Evolutionary conservation across 2,888 invertebrate genomes (phyloP).

Genomic region (Leptarthrus brevirostris): DNA sequence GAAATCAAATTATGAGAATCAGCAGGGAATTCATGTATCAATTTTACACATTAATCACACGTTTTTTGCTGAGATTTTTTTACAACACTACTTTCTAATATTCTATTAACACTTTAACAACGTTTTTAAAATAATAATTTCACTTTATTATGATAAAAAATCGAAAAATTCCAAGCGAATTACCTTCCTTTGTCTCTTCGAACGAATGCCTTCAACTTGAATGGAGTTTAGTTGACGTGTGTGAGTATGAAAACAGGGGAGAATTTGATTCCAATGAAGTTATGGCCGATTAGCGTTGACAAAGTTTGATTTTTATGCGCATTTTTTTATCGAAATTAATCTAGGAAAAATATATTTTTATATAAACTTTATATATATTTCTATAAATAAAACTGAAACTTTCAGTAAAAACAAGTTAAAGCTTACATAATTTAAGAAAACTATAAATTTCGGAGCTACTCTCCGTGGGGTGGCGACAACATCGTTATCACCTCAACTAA

Average conservation of each 20-base stretch:
- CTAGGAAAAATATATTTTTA: no score
- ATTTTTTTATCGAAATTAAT: no score
- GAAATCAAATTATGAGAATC: constrained; percentile 19
- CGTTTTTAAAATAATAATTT: not conserved
- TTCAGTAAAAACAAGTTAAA: no score
- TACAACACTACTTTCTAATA: not conserved
- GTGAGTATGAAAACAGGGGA: not conserved
- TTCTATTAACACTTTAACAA: constrained; percentile 22
- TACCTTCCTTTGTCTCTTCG: constrained; percentile 45
- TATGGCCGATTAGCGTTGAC: no score
- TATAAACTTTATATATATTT: no score
- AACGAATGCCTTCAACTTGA: constrained; percentile 30
- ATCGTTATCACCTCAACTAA: no score
- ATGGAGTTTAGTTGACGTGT: constrained; percentile 18
- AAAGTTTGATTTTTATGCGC: no score
- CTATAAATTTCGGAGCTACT: no score
- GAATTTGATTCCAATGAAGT: no score
- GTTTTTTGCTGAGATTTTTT: constrained; percentile 22
- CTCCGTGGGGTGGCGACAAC: no score
- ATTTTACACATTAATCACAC: constrained; percentile 2
- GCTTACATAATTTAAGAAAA: no score
- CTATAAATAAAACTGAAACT: no score
- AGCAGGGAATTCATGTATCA: not conserved
- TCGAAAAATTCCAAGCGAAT: constrained; percentile 17
- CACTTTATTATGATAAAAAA: constrained; percentile 20